Conservation (phyloP, 2,888 invertebrate genomes). For the Cancer borealis region DNA sequence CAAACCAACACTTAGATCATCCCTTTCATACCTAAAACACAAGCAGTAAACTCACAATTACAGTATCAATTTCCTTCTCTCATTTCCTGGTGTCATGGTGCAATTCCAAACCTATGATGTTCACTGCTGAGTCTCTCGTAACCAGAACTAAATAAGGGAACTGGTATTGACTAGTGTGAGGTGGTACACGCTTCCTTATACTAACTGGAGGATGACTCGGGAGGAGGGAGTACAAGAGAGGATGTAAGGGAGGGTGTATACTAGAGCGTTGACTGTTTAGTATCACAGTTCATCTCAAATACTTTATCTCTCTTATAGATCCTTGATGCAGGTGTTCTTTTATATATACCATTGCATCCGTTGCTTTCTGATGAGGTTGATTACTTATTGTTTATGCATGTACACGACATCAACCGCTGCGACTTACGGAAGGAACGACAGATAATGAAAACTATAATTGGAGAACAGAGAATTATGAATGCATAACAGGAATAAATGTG, state of each 20-base stretch:
- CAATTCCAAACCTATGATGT: background rate
- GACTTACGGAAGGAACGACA: no score
- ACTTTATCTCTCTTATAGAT: background rate
- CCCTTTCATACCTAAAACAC: background rate
- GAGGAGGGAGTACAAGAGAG: background rate
- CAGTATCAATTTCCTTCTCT: background rate
- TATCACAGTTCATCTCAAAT: background rate
- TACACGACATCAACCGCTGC: background rate
- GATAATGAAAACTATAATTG: no score
- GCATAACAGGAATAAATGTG: no score
- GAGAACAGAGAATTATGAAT: no score
- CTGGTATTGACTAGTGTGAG: no score
- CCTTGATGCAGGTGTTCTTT: background rate
- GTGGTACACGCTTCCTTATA: no score
- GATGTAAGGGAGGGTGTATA: background rate
- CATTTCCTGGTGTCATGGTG: background rate
- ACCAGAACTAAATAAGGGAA: background rate
- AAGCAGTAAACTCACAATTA: background rate
- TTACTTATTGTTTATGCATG: background rate
- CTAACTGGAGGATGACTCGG: no score
- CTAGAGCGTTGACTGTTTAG: background rate
- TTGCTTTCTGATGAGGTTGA: background rate
- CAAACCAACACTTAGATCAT: background rate
- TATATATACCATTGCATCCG: background rate
- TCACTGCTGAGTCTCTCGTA: background rate